A percentile compares a stretch with the other conserved stretches of the same genome.
These are phyloP conservation scores for Caenorhabditis sinica DNA, from an alignment of 2,888 invertebrate genomes.

Conservation along the genomic window DNA sequence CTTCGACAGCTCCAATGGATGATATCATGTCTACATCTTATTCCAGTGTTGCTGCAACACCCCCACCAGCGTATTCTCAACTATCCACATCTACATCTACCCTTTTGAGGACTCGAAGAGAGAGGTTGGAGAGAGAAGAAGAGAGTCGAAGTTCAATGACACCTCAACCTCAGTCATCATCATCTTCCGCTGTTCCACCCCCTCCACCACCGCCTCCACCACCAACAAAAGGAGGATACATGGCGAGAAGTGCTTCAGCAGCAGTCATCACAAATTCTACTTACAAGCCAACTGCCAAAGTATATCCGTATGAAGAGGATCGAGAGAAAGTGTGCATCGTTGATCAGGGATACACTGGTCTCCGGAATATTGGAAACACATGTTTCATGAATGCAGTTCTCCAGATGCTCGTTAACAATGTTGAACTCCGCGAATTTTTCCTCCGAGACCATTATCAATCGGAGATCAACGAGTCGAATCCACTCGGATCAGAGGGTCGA, in stretches of 20 bases:
- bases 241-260: constrained; percentile 61
- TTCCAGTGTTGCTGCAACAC: constrained; percentile 39
- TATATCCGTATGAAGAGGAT: constrained; percentile 63
- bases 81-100: constrained; percentile 54
- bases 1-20: constrained; percentile 20
- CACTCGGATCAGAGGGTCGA: constrained; percentile 84
- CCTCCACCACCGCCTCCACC: constrained; percentile 60
- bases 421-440: constrained; percentile 86
- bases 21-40: constrained; percentile 48
- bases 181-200: constrained; percentile 12
- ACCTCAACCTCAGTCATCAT: constrained; percentile 30
- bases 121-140: constrained; percentile 37
- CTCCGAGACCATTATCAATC: constrained; percentile 84
- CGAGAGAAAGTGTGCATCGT: constrained; percentile 66
- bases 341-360: constrained; percentile 85
- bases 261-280: constrained; percentile 43
- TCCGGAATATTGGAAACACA: constrained; percentile 86
- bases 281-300: constrained; percentile 54
- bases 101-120: constrained; percentile 27
- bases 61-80: constrained; percentile 51
- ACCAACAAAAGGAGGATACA: constrained; percentile 30
- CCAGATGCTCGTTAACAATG: constrained; percentile 85
- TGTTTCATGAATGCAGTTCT: constrained; percentile 86
- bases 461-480: constrained; percentile 85
- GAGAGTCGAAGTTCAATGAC: constrained; percentile 39